A percentile compares a stretch with the other conserved stretches of the same genome.
Evolutionary conservation across 2,888 invertebrate species (phyloP).

Genomic region (Volucella bombylans): DNA sequence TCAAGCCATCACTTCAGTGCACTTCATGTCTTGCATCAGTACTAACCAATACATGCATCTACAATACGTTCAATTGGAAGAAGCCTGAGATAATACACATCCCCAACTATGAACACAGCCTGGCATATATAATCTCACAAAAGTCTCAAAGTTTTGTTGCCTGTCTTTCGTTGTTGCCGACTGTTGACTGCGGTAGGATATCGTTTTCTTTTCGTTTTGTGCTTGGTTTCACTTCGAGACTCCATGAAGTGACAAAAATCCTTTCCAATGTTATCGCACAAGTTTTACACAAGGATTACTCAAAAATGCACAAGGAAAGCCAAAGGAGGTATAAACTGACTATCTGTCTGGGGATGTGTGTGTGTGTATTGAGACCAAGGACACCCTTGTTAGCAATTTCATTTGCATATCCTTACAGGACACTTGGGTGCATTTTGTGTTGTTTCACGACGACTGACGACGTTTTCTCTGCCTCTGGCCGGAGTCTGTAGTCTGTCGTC

Average conservation of each 20-base stretch:
- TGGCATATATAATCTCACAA: slow-evolving; percentile 46
- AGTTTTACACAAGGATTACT: slow-evolving; percentile 65
- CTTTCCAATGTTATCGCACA: slow-evolving; percentile 55
- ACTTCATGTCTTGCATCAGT: slow-evolving; percentile 32
- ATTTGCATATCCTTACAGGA: slow-evolving; percentile 64
- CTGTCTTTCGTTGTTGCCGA: slow-evolving; percentile 17
- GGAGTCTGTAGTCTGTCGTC: slow-evolving; percentile 1
- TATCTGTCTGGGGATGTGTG: background rate
- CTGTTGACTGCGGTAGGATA: slow-evolving; percentile 32
- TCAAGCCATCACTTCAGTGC: slow-evolving; percentile 33
- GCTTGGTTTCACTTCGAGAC: slow-evolving; percentile 4
- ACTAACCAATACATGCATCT: slow-evolving; percentile 12
- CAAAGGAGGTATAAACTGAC: slow-evolving; percentile 5
- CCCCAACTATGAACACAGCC: background rate
- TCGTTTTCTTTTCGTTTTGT: slow-evolving; percentile 5
- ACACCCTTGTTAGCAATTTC: slow-evolving; percentile 38
- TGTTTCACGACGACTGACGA: background rate
- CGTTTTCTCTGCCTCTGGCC: slow-evolving; percentile 2
- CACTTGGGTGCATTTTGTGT: slow-evolving; percentile 52
- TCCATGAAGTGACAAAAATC: slow-evolving; percentile 47
- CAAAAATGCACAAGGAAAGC: slow-evolving; percentile 53
- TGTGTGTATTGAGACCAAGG: slow-evolving; percentile 37
- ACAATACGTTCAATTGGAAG: slow-evolving; percentile 23
- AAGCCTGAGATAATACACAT: background rate
- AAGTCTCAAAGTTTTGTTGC: slow-evolving; percentile 24